Evolutionary conservation across 2,113 vertebrate species (phyloP).

Genomic region (Meriones unguiculatus): DNA sequence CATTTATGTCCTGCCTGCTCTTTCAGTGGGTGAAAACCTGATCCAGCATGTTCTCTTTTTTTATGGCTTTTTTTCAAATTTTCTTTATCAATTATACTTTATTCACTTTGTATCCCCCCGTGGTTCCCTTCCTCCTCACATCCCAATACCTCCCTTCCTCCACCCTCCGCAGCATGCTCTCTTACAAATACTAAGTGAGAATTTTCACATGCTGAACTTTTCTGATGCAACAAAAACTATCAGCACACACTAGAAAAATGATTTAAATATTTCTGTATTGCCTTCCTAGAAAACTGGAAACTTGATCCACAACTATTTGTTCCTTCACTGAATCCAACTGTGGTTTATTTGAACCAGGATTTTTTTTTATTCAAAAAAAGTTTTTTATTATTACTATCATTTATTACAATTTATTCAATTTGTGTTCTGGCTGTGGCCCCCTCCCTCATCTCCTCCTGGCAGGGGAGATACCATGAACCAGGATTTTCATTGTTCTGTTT

Average conservation of each 20-base stretch:
- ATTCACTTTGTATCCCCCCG: too few species aligned
- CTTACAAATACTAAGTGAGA: constrained; percentile 59
- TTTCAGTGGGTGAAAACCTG: constrained; percentile 20
- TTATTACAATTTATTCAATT: too few species aligned
- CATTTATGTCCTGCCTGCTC: constrained; percentile 21
- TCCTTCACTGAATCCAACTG: constrained; percentile 59
- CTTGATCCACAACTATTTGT: constrained; percentile 14
- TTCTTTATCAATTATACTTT: too few species aligned
- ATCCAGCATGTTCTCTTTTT: constrained; percentile 32
- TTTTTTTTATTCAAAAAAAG: neutral
- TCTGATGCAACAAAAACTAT: constrained; percentile 48
- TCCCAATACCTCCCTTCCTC: too few species aligned
- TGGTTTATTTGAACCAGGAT: constrained; percentile 59
- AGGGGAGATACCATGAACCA: constrained; percentile 24
- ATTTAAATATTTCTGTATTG: constrained; percentile 58
- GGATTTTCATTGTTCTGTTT: constrained; percentile 67
- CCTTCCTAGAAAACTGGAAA: constrained; percentile 67
- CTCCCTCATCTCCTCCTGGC: too few species aligned
- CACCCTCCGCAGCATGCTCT: neutral
- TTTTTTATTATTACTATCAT: too few species aligned
- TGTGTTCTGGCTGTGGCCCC: too few species aligned
- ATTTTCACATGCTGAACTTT: constrained; percentile 57
- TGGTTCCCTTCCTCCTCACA: too few species aligned
- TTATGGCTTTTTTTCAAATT: too few species aligned
- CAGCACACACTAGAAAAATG: constrained; percentile 39